Percentiles rank a stretch among this genome's conserved stretches.
phyloP scores from a whole-genome alignment of 2,113 vertebrate genomes.

The Cygnus atratus region DNA sequence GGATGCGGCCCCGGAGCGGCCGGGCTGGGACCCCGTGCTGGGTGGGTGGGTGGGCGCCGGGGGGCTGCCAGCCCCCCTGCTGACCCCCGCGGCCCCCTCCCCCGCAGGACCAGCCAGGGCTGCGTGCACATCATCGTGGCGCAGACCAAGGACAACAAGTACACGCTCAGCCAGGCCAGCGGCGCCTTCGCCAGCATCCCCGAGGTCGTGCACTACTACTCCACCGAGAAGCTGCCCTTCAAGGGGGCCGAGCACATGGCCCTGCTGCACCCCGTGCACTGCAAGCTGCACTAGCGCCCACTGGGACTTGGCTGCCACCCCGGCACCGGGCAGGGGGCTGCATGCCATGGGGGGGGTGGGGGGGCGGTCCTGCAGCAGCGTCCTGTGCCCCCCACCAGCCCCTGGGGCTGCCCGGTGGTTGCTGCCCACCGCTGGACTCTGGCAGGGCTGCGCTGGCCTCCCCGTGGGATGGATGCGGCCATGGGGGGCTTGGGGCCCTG shows the following conservation, averaged over 20 bases:
- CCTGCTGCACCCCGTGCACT: conserved; percentile 85
- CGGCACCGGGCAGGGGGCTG: no score
- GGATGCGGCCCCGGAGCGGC: background rate
- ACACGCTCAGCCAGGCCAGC: conserved; percentile 90
- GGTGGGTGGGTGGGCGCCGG: background rate
- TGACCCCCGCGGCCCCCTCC: background rate
- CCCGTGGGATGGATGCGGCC: no score
- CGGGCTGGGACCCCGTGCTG: background rate
- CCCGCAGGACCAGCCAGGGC: conserved; percentile 90
- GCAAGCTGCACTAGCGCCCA: conserved; percentile 47
- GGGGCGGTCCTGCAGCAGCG: no score
- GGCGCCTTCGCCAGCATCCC: conserved; percentile 90
- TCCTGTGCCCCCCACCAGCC: no score
- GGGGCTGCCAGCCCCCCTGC: background rate
- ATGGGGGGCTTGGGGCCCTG: no score
- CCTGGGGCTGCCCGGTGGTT: no score
- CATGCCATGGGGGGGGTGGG: no score
- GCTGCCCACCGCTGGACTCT: no score
- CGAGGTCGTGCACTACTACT: conserved; percentile 90
- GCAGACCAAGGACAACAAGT: conserved; percentile 91
- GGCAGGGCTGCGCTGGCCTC: no score
- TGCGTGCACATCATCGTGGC: conserved; percentile 98
- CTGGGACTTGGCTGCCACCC: no score
- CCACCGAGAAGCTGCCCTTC: conserved; percentile 90
- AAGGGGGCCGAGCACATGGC: conserved; percentile 96